phyloP scores from a whole-genome alignment of 2,888 invertebrate genomes.

The Hoplodrina blanda region DNA sequence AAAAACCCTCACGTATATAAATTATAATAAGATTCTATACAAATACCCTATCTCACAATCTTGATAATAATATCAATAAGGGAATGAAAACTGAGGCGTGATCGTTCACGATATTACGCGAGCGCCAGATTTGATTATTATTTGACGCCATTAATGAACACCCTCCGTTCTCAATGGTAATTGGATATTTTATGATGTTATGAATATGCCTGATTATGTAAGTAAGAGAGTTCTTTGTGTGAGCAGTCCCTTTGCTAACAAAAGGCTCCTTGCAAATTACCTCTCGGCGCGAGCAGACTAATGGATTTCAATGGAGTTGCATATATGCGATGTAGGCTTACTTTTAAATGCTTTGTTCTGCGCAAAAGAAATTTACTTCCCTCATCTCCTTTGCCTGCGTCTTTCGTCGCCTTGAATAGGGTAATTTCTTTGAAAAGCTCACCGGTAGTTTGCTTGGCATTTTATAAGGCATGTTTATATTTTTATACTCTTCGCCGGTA shows the following conservation, averaged over 20 bases:
- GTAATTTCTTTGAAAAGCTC: conserved; percentile 82
- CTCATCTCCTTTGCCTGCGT: conserved; percentile 79
- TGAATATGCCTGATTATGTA: conserved; percentile 80
- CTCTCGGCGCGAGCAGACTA: conserved; percentile 81
- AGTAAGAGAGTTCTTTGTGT: conserved; percentile 78
- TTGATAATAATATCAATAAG: conserved; percentile 51
- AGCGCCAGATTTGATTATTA: conserved; percentile 77
- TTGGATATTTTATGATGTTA: conserved; percentile 82
- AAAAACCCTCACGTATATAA: conserved; percentile 53
- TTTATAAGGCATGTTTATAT: conserved; percentile 69
- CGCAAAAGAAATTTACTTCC: conserved; percentile 84
- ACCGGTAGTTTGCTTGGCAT: conserved; percentile 72
- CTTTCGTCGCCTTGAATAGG: conserved; percentile 81
- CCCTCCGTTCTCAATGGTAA: conserved; percentile 73
- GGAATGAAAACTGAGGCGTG: conserved; percentile 54
- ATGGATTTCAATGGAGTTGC: conserved; percentile 88
- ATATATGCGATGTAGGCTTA: conserved; percentile 83
- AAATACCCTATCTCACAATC: conserved; percentile 31
- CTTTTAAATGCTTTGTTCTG: conserved; percentile 87
- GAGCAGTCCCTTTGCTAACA: conserved; percentile 81
- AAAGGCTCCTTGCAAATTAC: conserved; percentile 87
- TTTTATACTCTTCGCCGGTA: conserved; percentile 64
- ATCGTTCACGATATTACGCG: conserved; percentile 65
- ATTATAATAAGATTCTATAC: conserved; percentile 25
- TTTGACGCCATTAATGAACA: conserved; percentile 76